Evolutionary conservation across 2,113 vertebrate genomes (phyloP), one percentile per base, ranked within the genome.

Genomic region (Mystacornis crossleyi): DNA sequence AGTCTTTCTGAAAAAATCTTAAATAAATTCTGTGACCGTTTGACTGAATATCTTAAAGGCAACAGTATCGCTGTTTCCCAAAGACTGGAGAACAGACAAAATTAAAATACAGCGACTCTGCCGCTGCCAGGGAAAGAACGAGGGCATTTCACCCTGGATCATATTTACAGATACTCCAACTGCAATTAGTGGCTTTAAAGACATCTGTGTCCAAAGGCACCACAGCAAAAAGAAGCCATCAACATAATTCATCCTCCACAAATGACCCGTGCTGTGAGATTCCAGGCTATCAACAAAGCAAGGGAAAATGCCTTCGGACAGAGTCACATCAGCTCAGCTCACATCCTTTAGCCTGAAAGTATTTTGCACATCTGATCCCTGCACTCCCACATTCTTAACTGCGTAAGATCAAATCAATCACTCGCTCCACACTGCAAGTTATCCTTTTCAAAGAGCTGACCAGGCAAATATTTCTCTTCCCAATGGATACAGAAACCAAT

Each of bases 181-280:
- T 74, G 67, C 69, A 94, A 92, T 91, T 91, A 86, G 87, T 38
- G 40, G 33, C 71, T 82, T 70, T 93, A 65, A 77, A 90, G 70
- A 75, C 62, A 87, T 40, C 34, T 71, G 48, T 91, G 57, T 84
- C 81, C 73, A 90, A 94, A 91, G 58, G 53, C 40, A 88, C 20
- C 40, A 23, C 38, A 66, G 64, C 67, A 83, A 85, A 89, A 83
- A 75, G 48, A 87, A 89, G n/a, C 20, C 43, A 90, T 83, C 93
- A 82, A 33, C 38, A 73, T 73, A 90, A 93, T 65, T 91, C 67
- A 58, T 34, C 42, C 43, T 73, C 26, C 20, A 70, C 21, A 82
- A 65, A 54, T 47, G 85, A 70, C 64, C 60, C 15, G 1, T 77
- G 78, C 89, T 87, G 50, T 15, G 64, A 60, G 38, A 62, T 51